Conservation (phyloP, 2,113 vertebrate species). For the Salminus brasiliensis region DNA sequence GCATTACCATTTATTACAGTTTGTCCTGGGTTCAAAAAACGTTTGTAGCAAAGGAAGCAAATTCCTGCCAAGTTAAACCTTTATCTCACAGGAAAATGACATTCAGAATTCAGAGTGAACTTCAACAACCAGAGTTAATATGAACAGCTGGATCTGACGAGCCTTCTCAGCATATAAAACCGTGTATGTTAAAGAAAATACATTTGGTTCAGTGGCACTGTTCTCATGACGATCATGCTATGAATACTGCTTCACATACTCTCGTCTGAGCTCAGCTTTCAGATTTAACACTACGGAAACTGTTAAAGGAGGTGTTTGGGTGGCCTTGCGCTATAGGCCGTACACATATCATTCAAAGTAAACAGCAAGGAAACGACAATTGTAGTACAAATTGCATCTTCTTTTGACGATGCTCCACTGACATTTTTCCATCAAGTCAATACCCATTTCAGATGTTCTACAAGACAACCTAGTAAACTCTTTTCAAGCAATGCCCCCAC, state of each 20-base stretch:
- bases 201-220: conserved; percentile 59
- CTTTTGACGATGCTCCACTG: conserved; percentile 56
- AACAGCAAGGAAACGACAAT: conserved; percentile 42
- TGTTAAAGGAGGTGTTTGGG: conserved; percentile 56
- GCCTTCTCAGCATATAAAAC: conserved; percentile 57
- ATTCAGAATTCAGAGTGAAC: conserved; percentile 54
- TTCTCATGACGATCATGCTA: conserved; percentile 69
- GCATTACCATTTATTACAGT: conserved; percentile 93
- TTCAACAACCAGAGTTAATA: conserved; percentile 57
- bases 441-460: conserved; percentile 41
- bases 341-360: conserved; percentile 60
- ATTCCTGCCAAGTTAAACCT: conserved; percentile 73
- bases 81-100: conserved; percentile 47
- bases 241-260: conserved; percentile 57
- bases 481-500: conserved; percentile 54
- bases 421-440: conserved; percentile 57
- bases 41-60: conserved; percentile 69
- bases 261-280: conserved; percentile 45
- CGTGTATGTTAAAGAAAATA: conserved; percentile 53
- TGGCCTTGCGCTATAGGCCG: conserved; percentile 61
- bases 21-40: conserved; percentile 83
- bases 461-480: conserved; percentile 44
- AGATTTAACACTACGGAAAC: conserved; percentile 51
- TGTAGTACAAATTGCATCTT: conserved; percentile 49
- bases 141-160: conserved; percentile 69